Evolutionary conservation across 30 jellyfish, hydroid and myxozoan genomes (phyloP).

Genomic region (Rhopilema esculentum): DNA sequence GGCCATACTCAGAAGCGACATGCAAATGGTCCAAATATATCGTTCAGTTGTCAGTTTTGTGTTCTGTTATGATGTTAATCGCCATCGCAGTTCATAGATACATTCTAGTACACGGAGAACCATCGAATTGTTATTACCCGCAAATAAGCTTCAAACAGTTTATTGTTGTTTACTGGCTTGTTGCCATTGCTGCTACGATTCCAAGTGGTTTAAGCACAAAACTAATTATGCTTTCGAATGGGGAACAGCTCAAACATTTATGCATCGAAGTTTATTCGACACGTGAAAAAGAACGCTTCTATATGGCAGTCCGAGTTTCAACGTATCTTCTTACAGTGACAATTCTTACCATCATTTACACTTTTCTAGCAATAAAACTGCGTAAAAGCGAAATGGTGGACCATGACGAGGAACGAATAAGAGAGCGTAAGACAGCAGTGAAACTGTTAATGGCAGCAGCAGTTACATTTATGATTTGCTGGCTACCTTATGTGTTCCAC

Average conservation of each 20-base stretch:
- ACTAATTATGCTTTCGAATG: constrained; percentile 32
- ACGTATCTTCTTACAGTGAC: constrained; percentile 43
- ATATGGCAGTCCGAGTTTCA: constrained; percentile 44
- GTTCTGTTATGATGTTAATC: constrained; percentile 43
- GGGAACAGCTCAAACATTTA: constrained; percentile 19
- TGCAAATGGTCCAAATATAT: constrained; percentile 61
- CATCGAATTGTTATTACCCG: background rate
- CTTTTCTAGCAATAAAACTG: constrained; percentile 38
- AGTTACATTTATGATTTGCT: constrained; percentile 39
- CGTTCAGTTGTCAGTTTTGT: constrained; percentile 58
- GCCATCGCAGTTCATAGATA: constrained; percentile 57
- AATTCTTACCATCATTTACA: constrained; percentile 12
- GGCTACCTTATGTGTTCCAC: constrained; percentile 63
- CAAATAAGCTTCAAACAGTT: constrained; percentile 32
- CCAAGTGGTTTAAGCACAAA: constrained; percentile 50
- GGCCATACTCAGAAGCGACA: constrained; percentile 56
- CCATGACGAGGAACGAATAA: constrained; percentile 27
- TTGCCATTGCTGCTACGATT: constrained; percentile 49
- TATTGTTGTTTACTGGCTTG: constrained; percentile 33
- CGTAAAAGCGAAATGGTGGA: constrained; percentile 27
- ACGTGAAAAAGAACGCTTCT: constrained; percentile 15
- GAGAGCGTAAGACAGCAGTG: constrained; percentile 57
- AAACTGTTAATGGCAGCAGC: constrained; percentile 52
- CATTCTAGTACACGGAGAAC: constrained; percentile 7
- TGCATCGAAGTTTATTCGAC: constrained; percentile 60